Conservation (phyloP, 2,113 vertebrate genomes). For the Dromaius novaehollandiae region DNA sequence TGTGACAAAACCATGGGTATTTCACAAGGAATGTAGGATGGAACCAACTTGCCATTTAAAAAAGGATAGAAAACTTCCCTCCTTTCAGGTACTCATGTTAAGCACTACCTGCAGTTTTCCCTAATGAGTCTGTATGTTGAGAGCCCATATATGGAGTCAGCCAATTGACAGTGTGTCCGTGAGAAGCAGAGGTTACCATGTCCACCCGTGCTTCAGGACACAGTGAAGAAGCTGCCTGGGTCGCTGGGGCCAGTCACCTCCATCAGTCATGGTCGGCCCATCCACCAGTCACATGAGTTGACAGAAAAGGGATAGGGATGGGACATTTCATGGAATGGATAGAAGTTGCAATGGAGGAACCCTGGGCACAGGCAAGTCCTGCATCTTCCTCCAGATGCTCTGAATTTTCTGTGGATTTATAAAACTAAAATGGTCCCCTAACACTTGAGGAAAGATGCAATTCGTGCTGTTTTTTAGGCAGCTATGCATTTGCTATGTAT, state of each 20-base stretch:
- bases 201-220: neutral
- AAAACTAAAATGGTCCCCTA: neutral
- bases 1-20: neutral
- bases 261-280: neutral
- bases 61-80: neutral
- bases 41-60: neutral
- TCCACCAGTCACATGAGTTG: neutral
- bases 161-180: neutral
- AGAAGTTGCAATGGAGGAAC: accelerated
- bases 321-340: neutral
- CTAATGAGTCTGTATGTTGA: neutral
- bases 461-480: neutral
- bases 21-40: neutral
- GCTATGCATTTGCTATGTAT: neutral
- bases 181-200: neutral
- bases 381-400: neutral
- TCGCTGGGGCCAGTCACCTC: neutral
- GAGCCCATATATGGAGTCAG: neutral
- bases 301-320: neutral
- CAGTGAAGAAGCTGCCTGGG: neutral
- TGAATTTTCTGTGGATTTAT: neutral
- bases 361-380: neutral
- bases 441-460: neutral
- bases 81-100: neutral
- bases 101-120: neutral